These are phyloP conservation scores for Perizoma flavofasciatum DNA, from an alignment of 2,888 invertebrate genomes.

Conservation along the genomic window DNA sequence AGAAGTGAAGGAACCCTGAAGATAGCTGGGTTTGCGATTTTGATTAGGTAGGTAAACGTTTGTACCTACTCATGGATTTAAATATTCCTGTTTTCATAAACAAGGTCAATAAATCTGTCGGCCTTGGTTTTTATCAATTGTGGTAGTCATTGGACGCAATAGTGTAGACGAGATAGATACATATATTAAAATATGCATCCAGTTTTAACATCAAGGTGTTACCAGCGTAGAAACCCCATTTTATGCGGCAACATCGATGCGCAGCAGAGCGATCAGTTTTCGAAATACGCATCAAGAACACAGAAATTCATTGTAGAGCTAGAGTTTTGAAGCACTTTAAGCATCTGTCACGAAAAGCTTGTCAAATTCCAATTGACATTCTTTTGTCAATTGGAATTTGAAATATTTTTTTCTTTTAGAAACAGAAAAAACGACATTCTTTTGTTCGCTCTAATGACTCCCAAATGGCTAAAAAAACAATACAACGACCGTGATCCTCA, in stretches of 20 bases:
- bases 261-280: constrained; percentile 69
- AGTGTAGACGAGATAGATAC: no score
- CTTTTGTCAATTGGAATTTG: no score
- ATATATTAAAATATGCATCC: constrained; percentile 12
- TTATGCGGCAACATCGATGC: constrained; percentile 64
- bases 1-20: constrained; percentile 11
- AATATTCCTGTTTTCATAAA: no score
- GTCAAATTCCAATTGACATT: constrained; percentile 1
- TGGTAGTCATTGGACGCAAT: no score
- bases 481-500: constrained; percentile 52
- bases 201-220: constrained; percentile 46
- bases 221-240: constrained; percentile 61
- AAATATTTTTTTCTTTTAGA: constrained; percentile 6
- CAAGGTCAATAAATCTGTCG: no score
- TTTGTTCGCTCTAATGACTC: constrained; percentile 41
- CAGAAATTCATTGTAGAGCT: constrained; percentile 35
- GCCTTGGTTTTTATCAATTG: no score
- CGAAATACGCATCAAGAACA: constrained; percentile 60
- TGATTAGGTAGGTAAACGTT: no score
- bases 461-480: constrained; percentile 38
- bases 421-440: constrained; percentile 24
- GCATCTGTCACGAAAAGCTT: constrained; percentile 6
- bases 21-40: no score
- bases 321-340: neutral
- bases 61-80: no score